A percentile compares a stretch with the other conserved stretches of the same genome.
These are phyloP conservation scores for Martes flavigula DNA, from an alignment of 2,797 vertebrate genomes.

Conservation along the genomic window DNA sequence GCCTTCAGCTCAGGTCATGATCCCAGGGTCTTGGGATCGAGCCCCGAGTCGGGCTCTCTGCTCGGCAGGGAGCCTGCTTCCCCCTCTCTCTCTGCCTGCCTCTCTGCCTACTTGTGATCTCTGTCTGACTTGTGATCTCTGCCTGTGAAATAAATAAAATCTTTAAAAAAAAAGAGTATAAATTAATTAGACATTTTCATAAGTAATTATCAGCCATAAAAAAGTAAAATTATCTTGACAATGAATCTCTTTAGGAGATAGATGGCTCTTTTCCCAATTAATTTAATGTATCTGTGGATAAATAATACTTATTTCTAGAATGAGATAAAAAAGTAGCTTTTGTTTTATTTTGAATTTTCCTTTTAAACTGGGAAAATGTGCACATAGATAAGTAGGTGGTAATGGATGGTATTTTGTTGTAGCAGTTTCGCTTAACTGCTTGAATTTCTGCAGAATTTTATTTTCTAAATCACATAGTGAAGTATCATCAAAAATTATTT, in stretches of 20 bases:
- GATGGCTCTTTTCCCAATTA: neutral
- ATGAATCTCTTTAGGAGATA: neutral
- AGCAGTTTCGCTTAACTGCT: neutral
- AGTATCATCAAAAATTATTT: neutral
- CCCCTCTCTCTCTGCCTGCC: no score
- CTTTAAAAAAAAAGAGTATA: neutral
- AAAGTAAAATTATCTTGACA: neutral
- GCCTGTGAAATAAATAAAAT: no score
- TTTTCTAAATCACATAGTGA: neutral
- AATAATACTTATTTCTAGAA: conserved; percentile 2
- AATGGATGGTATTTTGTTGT: neutral
- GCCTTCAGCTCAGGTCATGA: no score
- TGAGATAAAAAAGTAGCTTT: neutral
- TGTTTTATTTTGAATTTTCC: neutral
- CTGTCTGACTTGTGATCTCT: no score
- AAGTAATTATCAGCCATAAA: neutral
- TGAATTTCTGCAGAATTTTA: neutral
- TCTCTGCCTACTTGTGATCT: no score
- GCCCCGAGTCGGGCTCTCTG: no score
- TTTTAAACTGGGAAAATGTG: neutral
- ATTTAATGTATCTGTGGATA: neutral
- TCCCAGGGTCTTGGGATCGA: no score
- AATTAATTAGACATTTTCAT: conserved; percentile 4
- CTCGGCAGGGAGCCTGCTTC: no score
- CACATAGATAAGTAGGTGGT: neutral